phyloP scores from a whole-genome alignment of 2,113 vertebrate species.

The Narcine bancroftii region DNA sequence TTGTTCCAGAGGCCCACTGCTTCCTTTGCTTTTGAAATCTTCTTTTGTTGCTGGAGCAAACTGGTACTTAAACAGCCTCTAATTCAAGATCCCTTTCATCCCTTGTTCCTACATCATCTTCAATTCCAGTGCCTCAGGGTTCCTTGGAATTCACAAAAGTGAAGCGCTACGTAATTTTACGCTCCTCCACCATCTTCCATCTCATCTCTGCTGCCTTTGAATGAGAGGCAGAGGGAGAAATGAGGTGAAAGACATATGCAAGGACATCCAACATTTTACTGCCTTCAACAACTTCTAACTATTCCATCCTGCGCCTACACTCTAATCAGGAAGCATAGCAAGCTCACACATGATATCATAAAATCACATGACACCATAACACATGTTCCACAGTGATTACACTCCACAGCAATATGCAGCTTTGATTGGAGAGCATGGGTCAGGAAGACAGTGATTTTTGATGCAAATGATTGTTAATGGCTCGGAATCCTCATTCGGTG shows the following conservation, averaged over 20 bases:
- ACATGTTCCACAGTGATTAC: no score
- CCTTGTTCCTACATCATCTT: no score
- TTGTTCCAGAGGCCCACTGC: background rate
- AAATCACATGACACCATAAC: no score
- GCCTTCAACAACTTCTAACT: background rate
- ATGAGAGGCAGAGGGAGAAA: background rate
- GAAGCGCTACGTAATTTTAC: background rate
- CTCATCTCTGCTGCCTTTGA: background rate
- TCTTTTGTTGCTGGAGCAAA: background rate
- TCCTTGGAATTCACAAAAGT: background rate
- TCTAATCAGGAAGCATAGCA: background rate
- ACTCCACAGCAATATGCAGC: background rate
- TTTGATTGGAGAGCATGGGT: background rate
- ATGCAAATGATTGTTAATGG: background rate
- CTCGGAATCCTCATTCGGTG: background rate
- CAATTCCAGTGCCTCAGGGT: background rate
- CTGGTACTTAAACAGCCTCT: background rate
- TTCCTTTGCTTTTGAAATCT: background rate
- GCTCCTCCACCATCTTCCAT: background rate
- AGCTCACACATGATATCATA: background rate
- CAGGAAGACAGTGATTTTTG: background rate
- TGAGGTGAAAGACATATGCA: background rate
- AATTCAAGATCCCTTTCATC: background rate
- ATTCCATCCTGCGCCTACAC: background rate
- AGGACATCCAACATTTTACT: background rate